These are phyloP conservation scores for Callipepla squamata DNA, from an alignment of 2,113 vertebrate genomes.

Conservation along the genomic window DNA sequence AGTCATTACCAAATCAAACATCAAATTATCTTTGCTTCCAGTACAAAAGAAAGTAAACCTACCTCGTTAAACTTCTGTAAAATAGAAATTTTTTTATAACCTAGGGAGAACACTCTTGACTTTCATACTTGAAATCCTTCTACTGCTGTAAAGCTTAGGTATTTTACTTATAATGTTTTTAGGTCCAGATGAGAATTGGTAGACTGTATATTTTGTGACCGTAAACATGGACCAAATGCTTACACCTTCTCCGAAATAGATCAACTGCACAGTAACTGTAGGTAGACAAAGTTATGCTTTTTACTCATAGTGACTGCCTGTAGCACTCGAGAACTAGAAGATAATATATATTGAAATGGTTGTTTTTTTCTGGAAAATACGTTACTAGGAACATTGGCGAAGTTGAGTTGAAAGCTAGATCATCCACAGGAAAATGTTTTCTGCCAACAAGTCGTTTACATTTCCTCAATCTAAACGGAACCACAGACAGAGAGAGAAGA, in stretches of 20 bases:
- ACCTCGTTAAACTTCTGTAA: conserved; percentile 9
- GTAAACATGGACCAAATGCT: background rate
- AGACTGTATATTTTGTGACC: background rate
- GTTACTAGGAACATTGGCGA: background rate
- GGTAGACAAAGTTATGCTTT: background rate
- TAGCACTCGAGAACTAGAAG: background rate
- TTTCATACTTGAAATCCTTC: background rate
- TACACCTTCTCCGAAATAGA: background rate
- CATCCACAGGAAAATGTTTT: background rate
- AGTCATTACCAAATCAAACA: conserved; percentile 49
- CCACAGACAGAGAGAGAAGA: background rate
- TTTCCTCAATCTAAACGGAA: background rate
- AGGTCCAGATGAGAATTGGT: background rate
- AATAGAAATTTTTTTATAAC: background rate
- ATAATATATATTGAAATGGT: background rate
- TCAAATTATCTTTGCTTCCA: conserved; percentile 27
- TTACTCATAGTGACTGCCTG: background rate
- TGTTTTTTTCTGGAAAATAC: background rate
- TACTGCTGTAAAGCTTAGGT: background rate
- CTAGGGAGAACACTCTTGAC: background rate
- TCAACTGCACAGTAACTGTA: background rate
- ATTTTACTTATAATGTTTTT: background rate
- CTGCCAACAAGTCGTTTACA: too few relatives aligned
- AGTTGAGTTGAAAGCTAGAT: background rate
- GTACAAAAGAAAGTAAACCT: background rate